Conservation (phyloP, 2,113 vertebrate genomes). For the Uria aalge region DNA sequence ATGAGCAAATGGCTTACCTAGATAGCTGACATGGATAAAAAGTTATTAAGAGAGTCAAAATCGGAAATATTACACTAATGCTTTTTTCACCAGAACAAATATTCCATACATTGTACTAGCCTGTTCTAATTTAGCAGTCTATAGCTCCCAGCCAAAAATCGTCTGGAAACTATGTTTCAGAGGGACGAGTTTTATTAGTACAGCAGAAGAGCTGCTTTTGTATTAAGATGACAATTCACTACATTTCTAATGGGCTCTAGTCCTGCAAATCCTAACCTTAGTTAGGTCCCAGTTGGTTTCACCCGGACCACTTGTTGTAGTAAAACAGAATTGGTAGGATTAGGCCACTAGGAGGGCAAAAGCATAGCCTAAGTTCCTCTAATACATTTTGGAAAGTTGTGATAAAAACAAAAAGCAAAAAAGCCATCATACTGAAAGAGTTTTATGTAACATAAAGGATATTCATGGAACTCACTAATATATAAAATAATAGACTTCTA, state of each 20-base stretch:
- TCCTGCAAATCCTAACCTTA: neutral
- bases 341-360: slow-evolving; percentile 25
- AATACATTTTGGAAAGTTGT: neutral
- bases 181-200: neutral
- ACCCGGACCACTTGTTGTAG: neutral
- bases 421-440: slow-evolving; percentile 34
- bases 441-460: slow-evolving; percentile 47
- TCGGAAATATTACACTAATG: neutral
- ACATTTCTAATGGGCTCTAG: neutral
- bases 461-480: slow-evolving; percentile 59
- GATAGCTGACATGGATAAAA: neutral
- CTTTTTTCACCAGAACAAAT: neutral
- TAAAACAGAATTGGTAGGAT: slow-evolving; percentile 27
- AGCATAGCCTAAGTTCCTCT: neutral
- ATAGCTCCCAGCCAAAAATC: neutral
- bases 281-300: neutral
- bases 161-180: neutral
- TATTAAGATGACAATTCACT: neutral
- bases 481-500: slow-evolving; percentile 71
- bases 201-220: neutral
- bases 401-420: slow-evolving; percentile 32
- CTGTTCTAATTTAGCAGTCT: neutral
- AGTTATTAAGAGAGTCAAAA: neutral
- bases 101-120: neutral
- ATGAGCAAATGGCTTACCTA: neutral